Base-by-base conservation (phyloP, 2,888 invertebrate genomes). In the Epirrhoe tristata region DNA sequence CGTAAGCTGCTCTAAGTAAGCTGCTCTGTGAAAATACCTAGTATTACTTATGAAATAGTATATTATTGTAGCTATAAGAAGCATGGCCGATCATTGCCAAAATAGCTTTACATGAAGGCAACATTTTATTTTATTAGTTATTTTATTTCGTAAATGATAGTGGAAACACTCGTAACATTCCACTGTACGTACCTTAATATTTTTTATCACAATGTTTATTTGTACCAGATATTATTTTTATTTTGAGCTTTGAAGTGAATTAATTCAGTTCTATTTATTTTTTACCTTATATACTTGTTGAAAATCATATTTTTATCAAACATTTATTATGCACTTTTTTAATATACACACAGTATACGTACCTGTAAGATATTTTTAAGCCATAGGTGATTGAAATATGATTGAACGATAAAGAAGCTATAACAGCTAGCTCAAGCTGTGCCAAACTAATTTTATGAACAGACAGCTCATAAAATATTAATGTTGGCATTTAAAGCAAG, bases 151-250 rank as follows among this genome's bases (percentile, higher is more conserved):
- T 67, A 55, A 54, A 65, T 14, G 60, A 62, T 61, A 36, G 69
- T 69, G 66, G 72, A 66, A 69, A 51, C 54, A 62, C 63, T 60
- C 58, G 32, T 57, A 62, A 74, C 75, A 75, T 75, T 75, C 75
- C 75, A 70, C 70, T 72, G 66, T 66, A 46, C 61, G 58, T 69
- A 72, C 63, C 69, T 71, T 63, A 51, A 57, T 64, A 56, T 70
- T 76, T 70, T 65, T 66, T 64, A 68, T 46, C 46, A 62, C 61
- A 63, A 69, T 65, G 61, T 67, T 70, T 68, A 66, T 75, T 72
- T 50, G 39, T 67, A 67, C 64, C 63, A 31, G n/a, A 66, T 61
- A 43, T 58, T 67, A 60, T 67, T 71, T 74, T 66, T 69, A 63
- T 71, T 67, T 57, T 53, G 58, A 60, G 54, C 48, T 51, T 65